Evolutionary conservation across 2,888 invertebrate genomes (phyloP), one percentile per base, ranked within the genome.

Genomic region (Gryllus longicercus): DNA sequence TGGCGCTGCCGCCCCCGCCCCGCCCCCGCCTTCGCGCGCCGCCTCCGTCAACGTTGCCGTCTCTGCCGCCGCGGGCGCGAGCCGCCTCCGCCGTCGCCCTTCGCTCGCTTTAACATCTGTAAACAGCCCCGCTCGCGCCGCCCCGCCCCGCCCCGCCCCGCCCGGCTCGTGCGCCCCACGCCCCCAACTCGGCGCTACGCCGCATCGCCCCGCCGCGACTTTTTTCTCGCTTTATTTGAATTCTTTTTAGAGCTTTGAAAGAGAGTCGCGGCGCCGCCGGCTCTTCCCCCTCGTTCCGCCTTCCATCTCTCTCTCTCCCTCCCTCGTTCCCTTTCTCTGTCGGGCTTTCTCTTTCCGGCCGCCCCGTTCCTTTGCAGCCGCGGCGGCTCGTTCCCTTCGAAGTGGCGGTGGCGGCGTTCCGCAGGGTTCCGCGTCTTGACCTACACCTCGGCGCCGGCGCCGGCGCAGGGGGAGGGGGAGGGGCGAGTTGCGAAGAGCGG

Each of bases 171-270:
- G 16, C 38, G 5, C 38, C 38, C 38, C 8, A 38, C 38, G 38
- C 38, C 38, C 38, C 38, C 38, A 38, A 38, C 38, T 38, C 38
- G 38, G 38, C 38, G 38, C 38, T 38, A 38, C 63, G 63, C n/a
- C 16, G 63, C 63, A 63, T 14, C 63, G 63, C 16, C 63, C 63
- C 63, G 63, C n/a, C 63, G 63, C n/a, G 63, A 18, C 63, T 63
- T 63, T 63, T 63, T 63, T 14, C 63, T 63, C 63, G 16, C 63
- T 63, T 63, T 63, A 63, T 63, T 63, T 63, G 63, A 63, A 63
- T 63, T 63, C 38, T 38, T 63, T 63, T 63, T 63, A 63, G 63
- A 63, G 63, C 63, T 63, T 63, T 63, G 63, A 63, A 63, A 63
- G 63, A 63, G 63, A 63, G 63, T n/a, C n/a, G 63, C n/a, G 63